These are phyloP conservation scores for Chymomyza caudatula DNA, from an alignment of 2,888 invertebrate genomes.

Conservation along the genomic window DNA sequence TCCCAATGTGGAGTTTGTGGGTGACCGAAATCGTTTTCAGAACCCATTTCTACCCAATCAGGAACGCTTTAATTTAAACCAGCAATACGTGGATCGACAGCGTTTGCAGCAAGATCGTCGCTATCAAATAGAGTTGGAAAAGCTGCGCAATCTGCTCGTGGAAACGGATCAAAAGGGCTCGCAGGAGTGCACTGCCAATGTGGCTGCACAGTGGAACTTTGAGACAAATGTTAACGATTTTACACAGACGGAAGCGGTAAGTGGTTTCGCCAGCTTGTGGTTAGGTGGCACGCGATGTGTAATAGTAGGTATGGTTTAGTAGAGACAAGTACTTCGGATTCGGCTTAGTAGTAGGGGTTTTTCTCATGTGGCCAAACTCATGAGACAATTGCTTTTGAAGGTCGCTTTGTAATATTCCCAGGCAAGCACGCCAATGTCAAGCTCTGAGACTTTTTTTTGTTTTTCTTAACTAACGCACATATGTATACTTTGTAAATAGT, in stretches of 20 bases:
- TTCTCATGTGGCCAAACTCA: conserved; percentile 4
- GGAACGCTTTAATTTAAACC: conserved; percentile 72
- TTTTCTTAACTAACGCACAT: not conserved
- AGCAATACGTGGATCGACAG: conserved; percentile 78
- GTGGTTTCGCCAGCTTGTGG: conserved; percentile 74
- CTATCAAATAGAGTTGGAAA: conserved; percentile 75
- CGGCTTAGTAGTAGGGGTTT: not conserved
- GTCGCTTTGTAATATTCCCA: conserved; percentile 56
- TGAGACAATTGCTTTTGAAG: conserved; percentile 44
- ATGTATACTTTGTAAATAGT: not conserved
- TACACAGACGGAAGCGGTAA: conserved; percentile 90
- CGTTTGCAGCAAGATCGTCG: conserved; percentile 78
- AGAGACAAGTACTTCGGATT: conserved; percentile 14
- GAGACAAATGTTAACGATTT: conserved; percentile 91
- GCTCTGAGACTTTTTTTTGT: conserved; percentile 23
- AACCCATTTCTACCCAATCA: conserved; percentile 67
- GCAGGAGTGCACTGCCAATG: conserved; percentile 89
- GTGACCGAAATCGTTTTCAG: conserved; percentile 60
- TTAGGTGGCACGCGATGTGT: conserved; percentile 50
- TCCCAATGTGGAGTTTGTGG: conserved; percentile 50
- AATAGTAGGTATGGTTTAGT: not conserved
- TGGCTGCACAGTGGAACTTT: conserved; percentile 93
- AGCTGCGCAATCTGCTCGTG: conserved; percentile 80
- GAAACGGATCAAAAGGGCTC: conserved; percentile 87
- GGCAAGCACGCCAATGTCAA: conserved; percentile 67